Conservation (phyloP, 2,797 vertebrate species). For the Danio kyathit region DNA sequence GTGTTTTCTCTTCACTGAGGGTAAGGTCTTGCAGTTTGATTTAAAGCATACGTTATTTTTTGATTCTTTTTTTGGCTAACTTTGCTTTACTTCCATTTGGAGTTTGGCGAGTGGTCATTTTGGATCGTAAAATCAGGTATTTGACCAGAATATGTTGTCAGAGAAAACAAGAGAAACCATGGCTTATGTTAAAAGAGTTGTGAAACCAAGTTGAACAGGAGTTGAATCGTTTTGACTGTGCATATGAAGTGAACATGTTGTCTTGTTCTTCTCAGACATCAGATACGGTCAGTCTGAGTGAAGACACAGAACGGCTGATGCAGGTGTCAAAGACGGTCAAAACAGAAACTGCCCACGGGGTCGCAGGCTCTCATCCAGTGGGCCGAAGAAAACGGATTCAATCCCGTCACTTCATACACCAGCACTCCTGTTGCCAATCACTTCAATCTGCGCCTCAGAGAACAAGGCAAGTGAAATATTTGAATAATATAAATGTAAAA, state of each 20-base stretch:
- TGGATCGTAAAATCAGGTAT: background rate
- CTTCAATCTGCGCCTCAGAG: constrained; percentile 87
- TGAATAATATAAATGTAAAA: background rate
- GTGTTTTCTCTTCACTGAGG: background rate
- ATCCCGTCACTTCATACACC: constrained; percentile 91
- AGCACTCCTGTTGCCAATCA: constrained; percentile 88
- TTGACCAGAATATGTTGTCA: background rate
- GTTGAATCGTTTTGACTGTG: background rate
- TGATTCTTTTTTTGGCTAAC: constrained; percentile 4
- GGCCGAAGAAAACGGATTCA: constrained; percentile 83
- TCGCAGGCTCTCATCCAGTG: constrained; percentile 88
- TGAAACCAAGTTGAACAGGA: background rate
- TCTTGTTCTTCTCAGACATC: constrained; percentile 80
- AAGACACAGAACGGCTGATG: constrained; percentile 83
- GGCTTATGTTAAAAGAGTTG: background rate
- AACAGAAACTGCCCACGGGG: constrained; percentile 79
- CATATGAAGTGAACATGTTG: background rate
- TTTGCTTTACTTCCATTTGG: background rate
- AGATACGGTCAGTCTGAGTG: constrained; percentile 86
- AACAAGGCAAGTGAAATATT: constrained; percentile 78
- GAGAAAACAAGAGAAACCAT: background rate
- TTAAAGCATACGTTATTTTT: background rate
- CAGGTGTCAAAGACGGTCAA: constrained; percentile 71
- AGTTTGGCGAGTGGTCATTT: background rate
- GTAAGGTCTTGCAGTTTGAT: background rate